Conservation (phyloP, 92 coral and sea anemone genomes). For the Epizoanthus stellaris region DNA sequence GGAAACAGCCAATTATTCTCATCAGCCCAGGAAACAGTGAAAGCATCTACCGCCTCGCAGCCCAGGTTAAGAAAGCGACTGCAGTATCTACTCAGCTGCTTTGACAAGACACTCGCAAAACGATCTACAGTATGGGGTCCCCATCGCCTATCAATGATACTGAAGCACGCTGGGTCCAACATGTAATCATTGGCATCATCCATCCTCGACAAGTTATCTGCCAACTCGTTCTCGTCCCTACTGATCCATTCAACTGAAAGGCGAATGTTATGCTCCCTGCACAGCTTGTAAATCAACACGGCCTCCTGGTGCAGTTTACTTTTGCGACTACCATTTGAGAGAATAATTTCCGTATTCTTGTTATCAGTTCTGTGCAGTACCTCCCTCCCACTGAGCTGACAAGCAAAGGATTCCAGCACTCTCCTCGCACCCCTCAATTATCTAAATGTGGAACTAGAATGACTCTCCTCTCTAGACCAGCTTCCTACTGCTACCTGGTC, state of each 20-base stretch:
- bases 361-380: conserved; percentile 66
- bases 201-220: conserved; percentile 50
- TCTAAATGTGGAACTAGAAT: conserved; percentile 66
- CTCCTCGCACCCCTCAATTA: conserved; percentile 53
- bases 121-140: conserved; percentile 69
- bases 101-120: conserved; percentile 57
- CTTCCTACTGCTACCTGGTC: conserved; percentile 59
- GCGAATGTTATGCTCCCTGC: conserved; percentile 55
- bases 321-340: conserved; percentile 56
- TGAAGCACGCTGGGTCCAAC: conserved; percentile 60
- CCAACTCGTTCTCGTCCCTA: conserved; percentile 53
- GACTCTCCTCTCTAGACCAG: conserved; percentile 61
- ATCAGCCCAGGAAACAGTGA: conserved; percentile 67
- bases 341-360: conserved; percentile 50
- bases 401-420: conserved; percentile 52
- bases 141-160: conserved; percentile 50
- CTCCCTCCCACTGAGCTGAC: conserved; percentile 40
- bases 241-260: conserved; percentile 62
- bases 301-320: conserved; percentile 64
- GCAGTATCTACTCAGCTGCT: conserved; percentile 61
- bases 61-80: conserved; percentile 61
- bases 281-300: conserved; percentile 60
- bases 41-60: conserved; percentile 65
- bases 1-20: conserved; percentile 79
- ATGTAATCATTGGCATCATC: conserved; percentile 65